Conservation (phyloP, 2,888 invertebrate species). For the Aspidiotus rigidus region DNA sequence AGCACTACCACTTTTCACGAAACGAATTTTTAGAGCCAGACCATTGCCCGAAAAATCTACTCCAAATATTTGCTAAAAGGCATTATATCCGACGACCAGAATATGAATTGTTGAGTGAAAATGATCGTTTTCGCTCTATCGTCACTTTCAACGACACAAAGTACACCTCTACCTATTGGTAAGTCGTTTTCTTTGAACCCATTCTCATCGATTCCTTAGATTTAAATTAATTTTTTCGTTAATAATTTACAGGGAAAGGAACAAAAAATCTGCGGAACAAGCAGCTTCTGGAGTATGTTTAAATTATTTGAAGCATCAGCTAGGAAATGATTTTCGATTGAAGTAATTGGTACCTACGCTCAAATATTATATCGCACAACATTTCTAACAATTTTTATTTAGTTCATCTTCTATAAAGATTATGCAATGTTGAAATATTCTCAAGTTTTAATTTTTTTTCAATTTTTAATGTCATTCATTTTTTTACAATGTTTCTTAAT, state of each 20-base stretch:
- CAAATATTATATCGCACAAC: too few species aligned
- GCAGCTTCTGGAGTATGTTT: slow-evolving; percentile 81
- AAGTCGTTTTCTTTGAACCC: slow-evolving; percentile 39
- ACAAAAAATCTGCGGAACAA: slow-evolving; percentile 89
- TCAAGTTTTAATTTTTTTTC: too few species aligned
- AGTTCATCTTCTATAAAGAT: too few species aligned
- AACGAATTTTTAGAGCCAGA: slow-evolving; percentile 55
- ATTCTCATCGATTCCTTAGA: background rate
- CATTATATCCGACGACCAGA: slow-evolving; percentile 50
- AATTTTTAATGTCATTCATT: too few species aligned
- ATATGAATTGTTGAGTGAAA: slow-evolving; percentile 64
- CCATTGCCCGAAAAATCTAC: slow-evolving; percentile 69
- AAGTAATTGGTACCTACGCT: too few species aligned
- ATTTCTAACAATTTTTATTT: too few species aligned
- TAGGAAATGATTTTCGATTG: too few species aligned
- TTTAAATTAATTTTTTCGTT: background rate
- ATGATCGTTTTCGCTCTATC: slow-evolving; percentile 72
- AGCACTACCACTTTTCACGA: slow-evolving; percentile 54
- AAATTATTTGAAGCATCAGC: slow-evolving; percentile 53
- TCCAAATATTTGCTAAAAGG: slow-evolving; percentile 64
- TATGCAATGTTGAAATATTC: too few species aligned
- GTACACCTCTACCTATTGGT: slow-evolving; percentile 77
- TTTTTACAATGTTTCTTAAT: too few species aligned
- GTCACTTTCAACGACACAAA: slow-evolving; percentile 62
- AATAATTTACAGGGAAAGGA: slow-evolving; percentile 63